Conservation (phyloP, 2,113 vertebrate species). For the Stigmatopora nigra region DNA sequence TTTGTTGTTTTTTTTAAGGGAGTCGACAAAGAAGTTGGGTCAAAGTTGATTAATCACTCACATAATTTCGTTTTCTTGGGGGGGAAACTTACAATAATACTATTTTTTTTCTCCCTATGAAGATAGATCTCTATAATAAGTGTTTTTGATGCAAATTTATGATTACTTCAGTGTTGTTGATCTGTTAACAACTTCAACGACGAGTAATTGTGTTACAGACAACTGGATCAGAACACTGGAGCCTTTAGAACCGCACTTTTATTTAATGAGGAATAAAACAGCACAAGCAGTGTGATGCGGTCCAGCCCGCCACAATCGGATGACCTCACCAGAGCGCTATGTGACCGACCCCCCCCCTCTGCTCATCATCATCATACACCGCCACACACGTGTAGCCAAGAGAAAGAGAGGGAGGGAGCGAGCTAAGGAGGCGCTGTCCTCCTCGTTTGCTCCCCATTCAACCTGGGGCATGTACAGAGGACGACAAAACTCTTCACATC, state of each 20-base stretch:
- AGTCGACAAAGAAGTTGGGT: too few species aligned
- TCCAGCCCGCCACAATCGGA: constrained; percentile 32
- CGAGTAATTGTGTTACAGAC: too few species aligned
- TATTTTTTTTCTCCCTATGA: too few species aligned
- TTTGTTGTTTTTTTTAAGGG: too few species aligned
- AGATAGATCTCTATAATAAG: too few species aligned
- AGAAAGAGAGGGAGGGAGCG: not conserved
- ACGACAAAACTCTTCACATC: constrained; percentile 56
- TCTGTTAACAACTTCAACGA: too few species aligned
- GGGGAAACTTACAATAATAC: too few species aligned
- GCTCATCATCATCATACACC: constrained; percentile 20
- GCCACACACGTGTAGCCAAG: constrained; percentile 6
- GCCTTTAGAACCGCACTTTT: not conserved
- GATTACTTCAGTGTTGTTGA: too few species aligned
- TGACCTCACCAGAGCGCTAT: constrained; percentile 50
- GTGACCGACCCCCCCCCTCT: constrained; percentile 16
- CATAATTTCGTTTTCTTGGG: too few species aligned
- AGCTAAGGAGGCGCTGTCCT: constrained; percentile 17
- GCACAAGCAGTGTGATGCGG: constrained; percentile 31
- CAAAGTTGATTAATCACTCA: too few species aligned
- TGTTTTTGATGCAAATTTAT: too few species aligned
- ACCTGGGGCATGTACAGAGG: constrained; percentile 46
- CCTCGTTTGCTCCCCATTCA: constrained; percentile 36
- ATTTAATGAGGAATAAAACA: constrained; percentile 13
- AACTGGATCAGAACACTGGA: not conserved